Percentiles rank a stretch among this genome's conserved stretches.
These are phyloP conservation scores for Gadus macrocephalus DNA, from an alignment of 2,113 vertebrate genomes.

Conservation along the genomic window DNA sequence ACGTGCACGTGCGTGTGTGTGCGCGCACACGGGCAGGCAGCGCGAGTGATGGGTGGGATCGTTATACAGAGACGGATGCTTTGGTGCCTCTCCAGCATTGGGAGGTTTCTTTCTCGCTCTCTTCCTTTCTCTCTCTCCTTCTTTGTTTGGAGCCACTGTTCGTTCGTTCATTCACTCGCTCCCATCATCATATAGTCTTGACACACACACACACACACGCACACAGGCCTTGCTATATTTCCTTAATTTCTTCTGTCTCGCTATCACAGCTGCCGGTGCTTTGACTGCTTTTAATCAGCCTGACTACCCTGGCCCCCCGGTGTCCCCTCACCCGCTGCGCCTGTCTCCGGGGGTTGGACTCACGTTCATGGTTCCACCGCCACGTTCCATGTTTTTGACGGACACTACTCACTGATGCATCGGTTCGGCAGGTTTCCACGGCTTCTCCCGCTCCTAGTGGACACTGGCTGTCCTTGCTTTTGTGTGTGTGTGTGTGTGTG, in stretches of 20 bases:
- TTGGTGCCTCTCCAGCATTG: conserved; percentile 47
- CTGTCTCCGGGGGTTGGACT: neutral
- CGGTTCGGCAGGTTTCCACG: conserved; percentile 47
- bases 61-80: conserved; percentile 65
- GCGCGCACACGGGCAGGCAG: conserved; percentile 35
- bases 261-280: conserved; percentile 21
- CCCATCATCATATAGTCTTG: neutral
- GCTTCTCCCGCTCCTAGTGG: conserved; percentile 32
- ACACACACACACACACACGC: neutral
- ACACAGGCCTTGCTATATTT: neutral
- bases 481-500: neutral
- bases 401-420: conserved; percentile 63
- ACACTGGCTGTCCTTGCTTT: neutral
- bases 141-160: neutral
- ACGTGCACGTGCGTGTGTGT: neutral
- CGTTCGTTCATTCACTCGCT: neutral
- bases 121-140: neutral
- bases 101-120: conserved; percentile 31
- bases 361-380: too few species aligned
- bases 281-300: conserved; percentile 58
- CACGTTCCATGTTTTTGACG: conserved; percentile 27
- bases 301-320: conserved; percentile 28
- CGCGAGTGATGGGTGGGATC: conserved; percentile 60
- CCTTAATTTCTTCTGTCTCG: neutral
- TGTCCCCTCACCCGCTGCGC: conserved; percentile 9